Base-by-base conservation (phyloP, 2,888 invertebrate species). In the Pachydiplax longipennis region DNA sequence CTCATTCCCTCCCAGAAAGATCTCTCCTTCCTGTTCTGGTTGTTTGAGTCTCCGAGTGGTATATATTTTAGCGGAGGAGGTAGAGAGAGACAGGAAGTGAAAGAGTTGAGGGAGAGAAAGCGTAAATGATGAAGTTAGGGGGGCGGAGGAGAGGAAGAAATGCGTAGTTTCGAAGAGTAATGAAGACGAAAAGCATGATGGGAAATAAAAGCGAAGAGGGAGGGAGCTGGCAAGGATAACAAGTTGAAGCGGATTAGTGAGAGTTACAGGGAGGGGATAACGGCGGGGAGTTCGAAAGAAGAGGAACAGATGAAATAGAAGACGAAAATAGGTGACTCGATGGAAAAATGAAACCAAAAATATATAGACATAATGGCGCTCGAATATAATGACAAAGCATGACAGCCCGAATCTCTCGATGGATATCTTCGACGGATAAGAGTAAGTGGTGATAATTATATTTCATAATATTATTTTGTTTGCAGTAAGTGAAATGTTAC, bases 61-160 rank as follows among this genome's bases (percentile, higher is more conserved):
- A 73, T 73, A 73, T 73, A 40, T n/a, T 35, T 58, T 31, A 53
- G 31, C 15, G 12, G 48, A 25, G 48, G 53, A 18, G 12, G n/a
- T n/a, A n/a, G 12, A 15, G 31, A 25, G 58, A 37, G n/a, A n/a
- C 58, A 65, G 61, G 12, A 37, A 87, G 37, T 87, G 40, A 61
- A 65, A 37, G 73, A 65, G 87, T 18, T 61, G n/a, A 37, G 61
- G 53, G 31, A 65, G 65, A 37, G 53, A 35, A 53, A 53, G 53
- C 82, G 53, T 31, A 87, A 61, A 87, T 87, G 58, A 61, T 31
- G 87, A 61, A 87, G 61, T 87, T 58, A 87, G 65, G 35, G 87
- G 53, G 82, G 5, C 53, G 44, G 53, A 53, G 58, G 87, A 87
- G 35, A 40, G 48, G n/a, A 35, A 8, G 37, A 61, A 48, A 48